Evolutionary conservation across 2,888 invertebrate genomes (phyloP), one percentile per base, ranked within the genome.

Genomic region (Eretmocerus hayati): DNA sequence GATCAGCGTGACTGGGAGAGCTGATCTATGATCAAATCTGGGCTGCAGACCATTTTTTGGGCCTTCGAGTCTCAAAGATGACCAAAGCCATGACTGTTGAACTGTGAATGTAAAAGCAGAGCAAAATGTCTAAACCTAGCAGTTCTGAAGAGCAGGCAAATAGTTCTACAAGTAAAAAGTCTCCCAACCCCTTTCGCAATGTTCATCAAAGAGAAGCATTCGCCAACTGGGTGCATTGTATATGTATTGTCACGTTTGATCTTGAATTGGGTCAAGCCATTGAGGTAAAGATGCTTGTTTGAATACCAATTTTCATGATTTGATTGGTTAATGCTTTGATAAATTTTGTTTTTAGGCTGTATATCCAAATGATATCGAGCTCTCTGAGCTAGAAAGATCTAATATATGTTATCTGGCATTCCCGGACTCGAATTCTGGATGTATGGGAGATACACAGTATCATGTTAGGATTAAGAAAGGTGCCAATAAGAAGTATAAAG

Each of bases 161-260:
- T 41, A 23, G 8, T 8, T 5, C 4, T 36, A 32, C 8, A 8
- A 30, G 35, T 11, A 5, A 11, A n/a, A 26, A 19, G 11, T 4
- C n/a, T 13, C 3, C 5, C 3, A 21, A 19, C n/a, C 32, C 42
- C 8, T 50, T 53, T 22, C 38, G 42, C 11, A 53, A 23, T 41
- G 21, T 23, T 15, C 45, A 54, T 20, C 41, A 42, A 5, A 11
- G 88, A 87, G 80, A 83, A 63, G 79, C 80, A 63, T 85, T 90
- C 72, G 82, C 85, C 48, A 90, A 93, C 72, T 99, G 99, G 99
- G 79, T 99, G 57, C 90, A 96, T 69, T 96, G 95, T 67, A 87
- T 99, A 61, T 96, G 96, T 73, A 88, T 99, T 53, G 96, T 99
- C 42, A 97, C 96, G 9, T 99, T 99, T 75, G 99, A 99, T 77